Evolutionary conservation across 2,888 invertebrate species (phyloP).

Genomic region (Drosophila mercatorum): DNA sequence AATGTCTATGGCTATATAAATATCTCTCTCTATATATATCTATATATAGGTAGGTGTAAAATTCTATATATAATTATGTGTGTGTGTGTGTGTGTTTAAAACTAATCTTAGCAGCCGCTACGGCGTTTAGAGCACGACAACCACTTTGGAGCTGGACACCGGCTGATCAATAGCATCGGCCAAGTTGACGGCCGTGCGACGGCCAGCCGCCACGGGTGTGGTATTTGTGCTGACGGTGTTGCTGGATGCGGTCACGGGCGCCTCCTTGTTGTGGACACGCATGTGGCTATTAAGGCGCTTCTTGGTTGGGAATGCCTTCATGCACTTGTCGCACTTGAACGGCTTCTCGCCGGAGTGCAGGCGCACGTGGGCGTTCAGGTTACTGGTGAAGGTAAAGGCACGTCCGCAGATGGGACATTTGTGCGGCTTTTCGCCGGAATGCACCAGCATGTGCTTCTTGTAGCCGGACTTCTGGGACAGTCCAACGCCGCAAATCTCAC

Average conservation of each 20-base stretch:
- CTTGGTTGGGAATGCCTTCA: conserved; percentile 80
- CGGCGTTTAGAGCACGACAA: conserved; percentile 55
- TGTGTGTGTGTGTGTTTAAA: background rate
- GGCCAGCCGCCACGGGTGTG: conserved; percentile 64
- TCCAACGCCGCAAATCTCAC: conserved; percentile 84
- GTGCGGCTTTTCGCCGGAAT: conserved; percentile 84
- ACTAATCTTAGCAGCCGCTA: conserved; percentile 13
- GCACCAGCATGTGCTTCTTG: conserved; percentile 84
- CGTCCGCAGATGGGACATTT: conserved; percentile 82
- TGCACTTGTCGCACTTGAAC: conserved; percentile 79
- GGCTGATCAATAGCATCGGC: conserved; percentile 57
- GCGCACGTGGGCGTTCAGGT: conserved; percentile 83
- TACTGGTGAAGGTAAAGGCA: conserved; percentile 84
- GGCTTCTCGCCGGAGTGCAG: conserved; percentile 83
- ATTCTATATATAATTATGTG: background rate
- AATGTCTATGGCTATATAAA: conserved; percentile 6
- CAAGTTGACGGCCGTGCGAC: conserved; percentile 28
- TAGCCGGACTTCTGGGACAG: conserved; percentile 84
- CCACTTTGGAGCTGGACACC: conserved; percentile 66
- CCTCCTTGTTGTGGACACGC: conserved; percentile 81
- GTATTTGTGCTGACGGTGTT: background rate
- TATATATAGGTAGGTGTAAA: background rate
- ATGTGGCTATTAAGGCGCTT: conserved; percentile 83
- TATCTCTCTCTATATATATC: background rate
- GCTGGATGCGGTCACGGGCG: conserved; percentile 59